Conservation (phyloP, 2,888 invertebrate genomes). For the Chydorus sphaericus region DNA sequence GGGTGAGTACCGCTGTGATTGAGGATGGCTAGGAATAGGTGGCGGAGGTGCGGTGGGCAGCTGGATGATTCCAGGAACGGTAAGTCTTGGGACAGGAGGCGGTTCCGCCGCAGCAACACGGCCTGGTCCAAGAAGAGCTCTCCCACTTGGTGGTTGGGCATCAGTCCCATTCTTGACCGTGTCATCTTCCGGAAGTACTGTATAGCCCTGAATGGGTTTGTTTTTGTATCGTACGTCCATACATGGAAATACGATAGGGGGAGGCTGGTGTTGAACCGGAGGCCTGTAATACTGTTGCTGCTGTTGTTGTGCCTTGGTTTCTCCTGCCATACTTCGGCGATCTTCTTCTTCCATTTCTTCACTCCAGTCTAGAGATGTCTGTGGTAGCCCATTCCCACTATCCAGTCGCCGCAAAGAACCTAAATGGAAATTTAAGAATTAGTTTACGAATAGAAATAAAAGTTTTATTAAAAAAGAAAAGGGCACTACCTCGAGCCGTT, state of each 20-base stretch:
- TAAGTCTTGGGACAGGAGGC: slow-evolving; percentile 17
- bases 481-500: too few species aligned
- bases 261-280: not conserved
- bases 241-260: not conserved
- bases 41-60: not conserved
- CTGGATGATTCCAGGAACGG: slow-evolving; percentile 7
- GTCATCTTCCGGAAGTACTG: not conserved
- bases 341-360: slow-evolving; percentile 11
- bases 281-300: too few species aligned
- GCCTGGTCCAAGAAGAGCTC: not conserved
- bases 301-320: not conserved
- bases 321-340: not conserved
- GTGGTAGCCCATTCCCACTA: not conserved
- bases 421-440: too few species aligned
- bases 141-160: not conserved
- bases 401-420: not conserved
- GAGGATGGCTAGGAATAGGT: not conserved
- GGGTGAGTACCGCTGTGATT: not conserved
- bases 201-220: not conserved
- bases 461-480: too few species aligned
- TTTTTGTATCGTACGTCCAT: slow-evolving; percentile 11
- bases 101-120: not conserved
- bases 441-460: too few species aligned
- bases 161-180: not conserved
- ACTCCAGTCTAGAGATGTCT: slow-evolving; percentile 7